Evolutionary conservation across 2,888 invertebrate species (phyloP).

Genomic region (Baronia brevicornis): DNA sequence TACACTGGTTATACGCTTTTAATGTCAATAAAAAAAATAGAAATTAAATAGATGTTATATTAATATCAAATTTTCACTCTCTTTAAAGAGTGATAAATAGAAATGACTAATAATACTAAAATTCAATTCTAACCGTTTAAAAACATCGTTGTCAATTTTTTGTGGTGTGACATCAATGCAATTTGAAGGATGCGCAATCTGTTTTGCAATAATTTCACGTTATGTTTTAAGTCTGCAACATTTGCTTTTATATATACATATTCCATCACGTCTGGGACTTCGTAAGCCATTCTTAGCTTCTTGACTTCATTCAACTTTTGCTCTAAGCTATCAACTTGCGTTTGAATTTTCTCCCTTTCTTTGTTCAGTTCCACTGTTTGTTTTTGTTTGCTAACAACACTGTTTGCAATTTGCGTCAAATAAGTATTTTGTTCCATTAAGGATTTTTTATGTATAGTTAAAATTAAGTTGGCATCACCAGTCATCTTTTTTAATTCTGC

Average conservation of each 20-base stretch:
- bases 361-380: constrained; percentile 54
- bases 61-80: too few species aligned
- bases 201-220: constrained; percentile 49
- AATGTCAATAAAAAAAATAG: too few species aligned
- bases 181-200: constrained; percentile 51
- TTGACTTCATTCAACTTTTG: constrained; percentile 49
- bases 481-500: constrained; percentile 75
- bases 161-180: constrained; percentile 46
- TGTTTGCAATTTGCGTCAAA: constrained; percentile 49
- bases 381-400: constrained; percentile 50
- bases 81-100: too few species aligned
- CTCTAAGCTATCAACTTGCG: constrained; percentile 50
- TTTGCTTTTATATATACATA: constrained; percentile 72
- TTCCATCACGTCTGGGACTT: constrained; percentile 75
- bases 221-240: constrained; percentile 55
- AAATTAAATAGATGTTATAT: constrained; percentile 1
- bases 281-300: constrained; percentile 52
- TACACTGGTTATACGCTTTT: too few species aligned
- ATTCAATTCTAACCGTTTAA: constrained; percentile 11
- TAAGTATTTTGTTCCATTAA: constrained; percentile 68
- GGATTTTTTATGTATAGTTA: constrained; percentile 74
- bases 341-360: constrained; percentile 46
- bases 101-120: too few species aligned
- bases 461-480: constrained; percentile 72
- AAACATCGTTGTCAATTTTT: constrained; percentile 33